Evolutionary conservation across 2,113 vertebrate genomes (phyloP), one percentile per base, ranked within the genome.

Genomic region (Microcebus tavaratra): DNA sequence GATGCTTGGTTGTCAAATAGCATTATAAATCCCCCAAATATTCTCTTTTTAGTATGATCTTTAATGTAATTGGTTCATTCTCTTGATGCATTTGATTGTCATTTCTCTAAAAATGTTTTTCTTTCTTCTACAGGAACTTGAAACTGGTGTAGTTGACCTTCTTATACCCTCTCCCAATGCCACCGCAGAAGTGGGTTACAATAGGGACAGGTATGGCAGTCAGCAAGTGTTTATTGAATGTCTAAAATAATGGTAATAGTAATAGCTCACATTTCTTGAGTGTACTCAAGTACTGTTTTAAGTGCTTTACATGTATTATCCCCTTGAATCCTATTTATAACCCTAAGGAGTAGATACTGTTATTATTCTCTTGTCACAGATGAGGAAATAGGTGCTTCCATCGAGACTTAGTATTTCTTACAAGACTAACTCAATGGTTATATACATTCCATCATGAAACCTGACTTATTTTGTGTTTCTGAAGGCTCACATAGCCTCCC

Each of bases 121-220:
- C 27, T 95, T 98, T 91, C 53, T 97, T 94, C 94, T 94, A 55
- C 81, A 99, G 99, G 99, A 99, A 92, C 98, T 99, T 93, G 99
- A 99, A 98, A 99, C 99, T 81, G 99, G 99, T 88, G 97, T 99
- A 57, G 99, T 99, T 59, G 99, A 99, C 88, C 98, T 99, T 90
- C 99, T 99, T 86, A 99, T 99, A 98, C 99, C 99, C 87, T 99
- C 99, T 93, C 99, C 99, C 96, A 99, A 99, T 95, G 99, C 99
- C 73, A 99, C 99, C 0, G 99, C 99, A 93, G 99, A 99, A 99
- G 99, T 99, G 34, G 99, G 99, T 95, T 99, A 99, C 95, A 99
- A 99, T 29, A 98, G 99, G 87, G 99, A 99, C 97, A 98, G 99
- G 99, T 99, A 90, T 98, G 98, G 84, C n/a, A 14, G 53, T 36